phyloP scores from a whole-genome alignment of 2,888 invertebrate genomes.

The Mythimna loreyi region DNA sequence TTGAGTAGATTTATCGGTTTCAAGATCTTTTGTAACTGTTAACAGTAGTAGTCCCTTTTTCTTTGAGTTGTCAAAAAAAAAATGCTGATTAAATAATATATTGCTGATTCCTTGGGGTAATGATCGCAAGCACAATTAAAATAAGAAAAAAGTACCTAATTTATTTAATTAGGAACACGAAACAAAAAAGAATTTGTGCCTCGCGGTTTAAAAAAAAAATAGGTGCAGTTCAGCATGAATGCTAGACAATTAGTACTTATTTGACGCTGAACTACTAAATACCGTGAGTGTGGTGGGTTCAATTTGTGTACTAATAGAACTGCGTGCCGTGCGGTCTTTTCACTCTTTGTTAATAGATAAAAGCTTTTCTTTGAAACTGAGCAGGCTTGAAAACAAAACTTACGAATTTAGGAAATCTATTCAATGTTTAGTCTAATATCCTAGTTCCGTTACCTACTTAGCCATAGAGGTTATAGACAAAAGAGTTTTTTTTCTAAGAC shows the following conservation, averaged over 20 bases:
- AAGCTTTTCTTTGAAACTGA: too few relatives aligned
- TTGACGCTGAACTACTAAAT: too few relatives aligned
- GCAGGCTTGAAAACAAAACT: slow-evolving; percentile 7
- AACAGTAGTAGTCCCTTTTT: neutral
- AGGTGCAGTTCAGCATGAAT: too few relatives aligned
- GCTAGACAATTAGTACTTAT: too few relatives aligned
- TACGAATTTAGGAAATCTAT: slow-evolving; percentile 7
- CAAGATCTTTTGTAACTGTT: neutral
- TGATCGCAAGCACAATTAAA: neutral
- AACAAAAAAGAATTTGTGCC: too few relatives aligned
- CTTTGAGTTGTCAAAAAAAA: too few relatives aligned
- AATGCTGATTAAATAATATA: neutral
- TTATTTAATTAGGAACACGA: too few relatives aligned
- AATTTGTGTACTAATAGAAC: neutral
- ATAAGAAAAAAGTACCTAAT: too few relatives aligned
- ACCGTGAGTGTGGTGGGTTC: neutral
- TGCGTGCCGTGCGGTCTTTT: neutral
- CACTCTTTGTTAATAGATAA: neutral
- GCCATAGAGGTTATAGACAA: slow-evolving; percentile 6
- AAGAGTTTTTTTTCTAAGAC: neutral
- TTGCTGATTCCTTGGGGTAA: neutral
- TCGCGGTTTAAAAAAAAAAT: too few relatives aligned
- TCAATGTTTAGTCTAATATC: slow-evolving; percentile 13
- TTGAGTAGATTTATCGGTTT: neutral
- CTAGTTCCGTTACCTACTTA: slow-evolving; percentile 40